A percentile compares a stretch with the other conserved stretches of the same genome.
phyloP scores from a whole-genome alignment of 2,113 vertebrate genomes.

The Glaucidium brasilianum region DNA sequence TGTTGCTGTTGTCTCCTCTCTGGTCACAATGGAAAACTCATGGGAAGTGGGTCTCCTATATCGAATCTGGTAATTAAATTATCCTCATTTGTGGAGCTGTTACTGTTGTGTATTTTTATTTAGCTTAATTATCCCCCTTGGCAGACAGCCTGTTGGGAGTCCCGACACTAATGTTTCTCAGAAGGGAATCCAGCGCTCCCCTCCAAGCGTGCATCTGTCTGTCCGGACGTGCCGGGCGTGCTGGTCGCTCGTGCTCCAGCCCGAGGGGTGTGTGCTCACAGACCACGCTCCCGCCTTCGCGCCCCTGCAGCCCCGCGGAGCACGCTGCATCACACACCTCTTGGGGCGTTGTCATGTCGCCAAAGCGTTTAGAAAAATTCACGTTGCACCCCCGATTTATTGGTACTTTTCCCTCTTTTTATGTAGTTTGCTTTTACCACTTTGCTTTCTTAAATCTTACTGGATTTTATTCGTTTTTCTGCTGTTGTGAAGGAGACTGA shows the following conservation, averaged over 20 bases:
- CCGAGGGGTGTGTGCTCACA: neutral
- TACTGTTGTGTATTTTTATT: slow-evolving; percentile 55
- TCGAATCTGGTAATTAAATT: slow-evolving; percentile 59
- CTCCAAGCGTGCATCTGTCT: slow-evolving; percentile 27
- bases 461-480: neutral
- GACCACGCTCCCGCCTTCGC: neutral
- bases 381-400: neutral
- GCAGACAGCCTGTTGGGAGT: slow-evolving; percentile 59
- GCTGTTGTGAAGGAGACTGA: neutral
- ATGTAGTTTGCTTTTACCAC: neutral
- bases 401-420: neutral
- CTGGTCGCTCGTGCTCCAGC: neutral
- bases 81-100: slow-evolving; percentile 60
- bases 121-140: slow-evolving; percentile 63
- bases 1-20: slow-evolving; percentile 23
- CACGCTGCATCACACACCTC: neutral
- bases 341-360: rapidly evolving
- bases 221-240: neutral
- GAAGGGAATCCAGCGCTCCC: slow-evolving; percentile 38
- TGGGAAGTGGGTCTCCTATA: slow-evolving; percentile 50
- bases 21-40: slow-evolving; percentile 44
- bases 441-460: neutral
- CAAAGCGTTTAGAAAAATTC: neutral
- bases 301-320: neutral
- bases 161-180: slow-evolving; percentile 16